Conservation (phyloP, 2,113 vertebrate genomes). For the Hyla sarda region DNA sequence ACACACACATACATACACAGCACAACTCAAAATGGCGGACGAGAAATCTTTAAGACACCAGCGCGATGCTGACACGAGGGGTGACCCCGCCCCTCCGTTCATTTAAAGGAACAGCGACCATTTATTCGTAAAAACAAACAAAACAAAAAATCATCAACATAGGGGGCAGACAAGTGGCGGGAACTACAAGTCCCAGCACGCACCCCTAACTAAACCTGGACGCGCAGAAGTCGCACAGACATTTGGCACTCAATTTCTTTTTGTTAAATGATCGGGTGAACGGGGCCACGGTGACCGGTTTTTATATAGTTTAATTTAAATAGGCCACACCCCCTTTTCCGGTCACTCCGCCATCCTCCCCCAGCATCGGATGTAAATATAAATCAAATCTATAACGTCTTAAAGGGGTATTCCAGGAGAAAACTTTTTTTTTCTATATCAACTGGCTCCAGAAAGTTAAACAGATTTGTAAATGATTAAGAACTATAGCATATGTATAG, state of each 20-base stretch:
- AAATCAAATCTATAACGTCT: background rate
- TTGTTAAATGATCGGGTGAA: too few relatives aligned
- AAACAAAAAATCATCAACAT: background rate
- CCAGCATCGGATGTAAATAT: background rate
- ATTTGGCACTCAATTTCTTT: constrained; percentile 30
- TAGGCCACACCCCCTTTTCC: background rate
- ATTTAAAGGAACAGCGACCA: background rate
- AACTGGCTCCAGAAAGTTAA: too few relatives aligned
- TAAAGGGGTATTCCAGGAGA: too few relatives aligned
- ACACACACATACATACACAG: background rate
- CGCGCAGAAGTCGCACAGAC: background rate
- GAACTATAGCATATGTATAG: too few relatives aligned
- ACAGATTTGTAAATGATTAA: too few relatives aligned
- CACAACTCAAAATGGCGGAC: background rate
- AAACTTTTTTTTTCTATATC: too few relatives aligned
- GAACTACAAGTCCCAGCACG: background rate
- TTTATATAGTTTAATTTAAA: background rate
- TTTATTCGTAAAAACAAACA: background rate
- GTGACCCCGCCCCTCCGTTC: background rate
- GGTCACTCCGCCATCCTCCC: background rate
- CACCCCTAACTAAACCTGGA: background rate
- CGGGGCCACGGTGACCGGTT: background rate
- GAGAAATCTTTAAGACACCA: background rate
- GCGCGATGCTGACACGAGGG: background rate
- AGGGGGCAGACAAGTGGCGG: background rate